Evolutionary conservation across 2,888 invertebrate genomes (phyloP).

Genomic region (Aspidiotus rigidus): DNA sequence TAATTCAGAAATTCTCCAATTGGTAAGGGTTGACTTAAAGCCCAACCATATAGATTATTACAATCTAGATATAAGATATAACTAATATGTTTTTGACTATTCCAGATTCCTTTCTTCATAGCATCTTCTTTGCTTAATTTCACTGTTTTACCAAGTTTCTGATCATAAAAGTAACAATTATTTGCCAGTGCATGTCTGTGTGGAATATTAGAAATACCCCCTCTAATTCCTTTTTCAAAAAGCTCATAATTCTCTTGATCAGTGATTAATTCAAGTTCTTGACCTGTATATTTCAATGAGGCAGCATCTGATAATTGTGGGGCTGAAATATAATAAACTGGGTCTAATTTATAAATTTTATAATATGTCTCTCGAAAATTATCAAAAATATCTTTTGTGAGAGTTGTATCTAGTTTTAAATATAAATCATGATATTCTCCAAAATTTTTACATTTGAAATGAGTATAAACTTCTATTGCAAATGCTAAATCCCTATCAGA

Average conservation of each 20-base stretch:
- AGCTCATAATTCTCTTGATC: slow-evolving; percentile 17
- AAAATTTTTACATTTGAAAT: slow-evolving; percentile 20
- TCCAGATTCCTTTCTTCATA: slow-evolving; percentile 3
- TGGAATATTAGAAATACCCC: slow-evolving; percentile 18
- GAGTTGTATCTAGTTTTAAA: slow-evolving; percentile 11
- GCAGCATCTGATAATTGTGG: slow-evolving; percentile 14
- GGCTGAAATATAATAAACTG: slow-evolving; percentile 13
- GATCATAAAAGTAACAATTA: slow-evolving; percentile 11
- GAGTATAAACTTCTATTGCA: slow-evolving; percentile 9
- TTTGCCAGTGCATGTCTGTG: not conserved
- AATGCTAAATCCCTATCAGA: slow-evolving; percentile 17
- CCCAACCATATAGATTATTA: slow-evolving; percentile 13
- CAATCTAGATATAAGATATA: slow-evolving; percentile 15
- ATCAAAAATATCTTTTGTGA: slow-evolving; percentile 8
- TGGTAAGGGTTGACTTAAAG: slow-evolving; percentile 5
- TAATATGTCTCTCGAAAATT: slow-evolving; percentile 17
- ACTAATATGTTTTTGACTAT: slow-evolving; percentile 15
- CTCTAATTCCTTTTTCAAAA: slow-evolving; percentile 10
- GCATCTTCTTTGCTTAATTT: slow-evolving; percentile 10
- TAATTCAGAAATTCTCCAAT: slow-evolving; percentile 10
- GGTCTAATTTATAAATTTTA: slow-evolving; percentile 11
- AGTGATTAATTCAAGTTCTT: slow-evolving; percentile 13
- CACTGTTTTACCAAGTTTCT: slow-evolving; percentile 13
- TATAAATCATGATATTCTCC: slow-evolving; percentile 9
- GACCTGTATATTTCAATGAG: slow-evolving; percentile 19